Evolutionary conservation across 2,797 vertebrate genomes (phyloP), one percentile per base, ranked within the genome.

Genomic region (Astyanax mexicanus): DNA sequence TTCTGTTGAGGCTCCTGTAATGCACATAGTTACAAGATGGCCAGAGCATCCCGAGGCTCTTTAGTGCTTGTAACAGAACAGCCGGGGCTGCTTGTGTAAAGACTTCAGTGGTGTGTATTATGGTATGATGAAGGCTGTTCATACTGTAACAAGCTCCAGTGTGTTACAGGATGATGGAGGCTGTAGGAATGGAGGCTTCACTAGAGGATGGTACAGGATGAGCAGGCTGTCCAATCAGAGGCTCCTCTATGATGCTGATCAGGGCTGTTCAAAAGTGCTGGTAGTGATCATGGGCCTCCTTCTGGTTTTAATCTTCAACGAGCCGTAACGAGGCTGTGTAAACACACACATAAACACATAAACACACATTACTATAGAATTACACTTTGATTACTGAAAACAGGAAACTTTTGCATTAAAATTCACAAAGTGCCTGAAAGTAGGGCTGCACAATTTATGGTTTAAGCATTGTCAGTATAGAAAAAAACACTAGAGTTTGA

Each of bases 301-400:
- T 89, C 95, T 95, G 3, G 91, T 86, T 89, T 91, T 95, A 57
- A 94, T 90, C 87, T 96, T 96, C 74, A 95, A 83, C 38, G 95
- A 96, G 70, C 93, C 93, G 12, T 95, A 96, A 1, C 95, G 93
- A 83, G 93, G 87, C 95, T 96, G 86, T 1, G 10, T 0, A 19
- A 21, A 44, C 15, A 60, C 27, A 78, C 32, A 61, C 32, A 60
- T 29, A 72, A 29, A 72, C 57, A 77, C 25, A 71, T 49, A 77
- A 35, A 77, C 38, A 57, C 47, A 66, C 51, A 65, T 35, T 13
- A 19, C 10, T 12, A 35, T 57, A 25, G 72, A 29, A 72, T n/a
- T n/a, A n/a, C n/a, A n/a, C n/a, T n/a, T n/a, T n/a, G n/a, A n/a
- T n/a, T n/a, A n/a, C n/a, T n/a, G n/a, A n/a, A n/a, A n/a, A n/a